Evolutionary conservation across 2,888 invertebrate species (phyloP), one percentile per base, ranked within the genome.

Genomic region (Xylota segnis): DNA sequence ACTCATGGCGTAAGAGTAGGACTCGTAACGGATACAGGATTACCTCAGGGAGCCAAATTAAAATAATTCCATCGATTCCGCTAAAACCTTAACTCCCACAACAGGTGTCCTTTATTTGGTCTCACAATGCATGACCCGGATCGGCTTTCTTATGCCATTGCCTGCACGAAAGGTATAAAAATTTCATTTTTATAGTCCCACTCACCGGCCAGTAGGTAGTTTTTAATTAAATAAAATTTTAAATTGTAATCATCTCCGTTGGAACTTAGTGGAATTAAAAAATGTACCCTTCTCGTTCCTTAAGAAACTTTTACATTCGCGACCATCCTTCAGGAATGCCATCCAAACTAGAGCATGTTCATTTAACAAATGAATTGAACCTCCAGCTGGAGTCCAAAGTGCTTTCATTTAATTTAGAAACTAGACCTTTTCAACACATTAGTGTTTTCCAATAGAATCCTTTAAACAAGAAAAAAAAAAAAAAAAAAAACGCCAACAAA

Each of bases 331-430:
- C 37, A 71, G 58, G 34, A 10, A 59, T 59, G 47, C 12, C 43
- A 32, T 10, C 37, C n/a, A n/a, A 71, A 71, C 58, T 59, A 34
- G 58, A 71, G 45, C 71, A 71, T 58, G 71, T 59, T 23, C 71
- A 47, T 71, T 59, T 71, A 47, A 59, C 58, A 71, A 71, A 71
- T 71, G 71, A 59, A 47, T 71, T 47, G 71, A 47, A 71, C 71
- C 37, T 45, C 47, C 56, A n/a, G 32, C 34, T 59, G 12, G 18
- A n/a, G 29, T 52, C 27, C 1, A 10, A 5, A 16, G 18, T 27
- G 52, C n/a, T 52, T 27, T 52, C 52, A 47, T 47, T 47, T 14
- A 45, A 32, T 32, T 32, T n/a, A 40, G n/a, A 40, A n/a, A 1
- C n/a, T 40, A n/a, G 40, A 4, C 1, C 29, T 52, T 1, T 5